Conservation (phyloP, 2,888 invertebrate species). For the Eumerus sabulonum region DNA sequence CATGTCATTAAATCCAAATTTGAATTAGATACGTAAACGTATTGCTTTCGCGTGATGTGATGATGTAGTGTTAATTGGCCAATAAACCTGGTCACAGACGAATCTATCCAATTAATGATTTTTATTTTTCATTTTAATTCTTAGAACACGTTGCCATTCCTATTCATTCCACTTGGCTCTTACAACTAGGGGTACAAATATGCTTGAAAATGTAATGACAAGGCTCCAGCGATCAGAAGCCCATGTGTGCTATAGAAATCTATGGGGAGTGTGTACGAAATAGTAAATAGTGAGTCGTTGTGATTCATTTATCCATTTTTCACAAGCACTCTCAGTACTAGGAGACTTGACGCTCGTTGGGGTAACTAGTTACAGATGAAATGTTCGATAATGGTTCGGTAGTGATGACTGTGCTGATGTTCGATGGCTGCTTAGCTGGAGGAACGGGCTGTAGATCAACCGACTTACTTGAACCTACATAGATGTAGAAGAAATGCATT, state of each 20-base stretch:
- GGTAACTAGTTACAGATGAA: constrained; percentile 14
- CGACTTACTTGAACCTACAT: constrained; percentile 47
- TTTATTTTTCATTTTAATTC: constrained; percentile 5
- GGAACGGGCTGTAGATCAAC: constrained; percentile 59
- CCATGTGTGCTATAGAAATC: too few species aligned
- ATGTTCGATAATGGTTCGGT: constrained; percentile 38
- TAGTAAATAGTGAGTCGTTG: too few species aligned
- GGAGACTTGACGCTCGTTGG: constrained; percentile 50
- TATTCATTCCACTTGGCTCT: constrained; percentile 30
- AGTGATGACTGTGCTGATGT: constrained; percentile 55
- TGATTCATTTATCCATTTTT: too few species aligned
- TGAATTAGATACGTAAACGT: too few species aligned
- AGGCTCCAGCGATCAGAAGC: too few species aligned
- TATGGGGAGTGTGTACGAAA: too few species aligned
- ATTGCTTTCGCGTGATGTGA: too few species aligned
- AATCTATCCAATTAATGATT: not conserved
- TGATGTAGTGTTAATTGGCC: too few species aligned
- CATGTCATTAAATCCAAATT: too few species aligned
- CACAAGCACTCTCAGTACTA: not conserved
- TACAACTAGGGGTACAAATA: not conserved
- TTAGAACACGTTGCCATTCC: constrained; percentile 1
- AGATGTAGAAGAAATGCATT: too few species aligned
- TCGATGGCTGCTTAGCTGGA: constrained; percentile 45
- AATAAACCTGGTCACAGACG: too few species aligned
- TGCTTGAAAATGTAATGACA: too few species aligned